phyloP scores from a whole-genome alignment of 37 sponge, comb jelly and placozoan species.

The Hormiphora californensis region DNA sequence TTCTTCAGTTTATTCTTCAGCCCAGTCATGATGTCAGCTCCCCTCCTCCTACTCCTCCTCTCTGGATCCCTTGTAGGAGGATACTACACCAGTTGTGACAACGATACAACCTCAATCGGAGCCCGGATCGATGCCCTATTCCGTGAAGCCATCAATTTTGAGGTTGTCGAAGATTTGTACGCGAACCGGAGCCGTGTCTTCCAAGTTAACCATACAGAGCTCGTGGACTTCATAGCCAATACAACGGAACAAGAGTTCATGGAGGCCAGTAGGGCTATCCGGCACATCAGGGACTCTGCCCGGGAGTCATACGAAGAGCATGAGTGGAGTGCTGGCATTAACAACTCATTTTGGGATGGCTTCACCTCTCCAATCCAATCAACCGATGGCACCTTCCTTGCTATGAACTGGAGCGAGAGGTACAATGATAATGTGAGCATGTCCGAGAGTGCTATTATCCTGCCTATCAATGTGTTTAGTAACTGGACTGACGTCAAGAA shows the following conservation, averaged over 20 bases:
- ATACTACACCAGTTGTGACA: no score
- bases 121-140: no score
- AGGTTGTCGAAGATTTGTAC: not conserved
- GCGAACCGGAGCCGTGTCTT: not conserved
- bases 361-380: not conserved
- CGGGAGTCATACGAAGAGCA: not conserved
- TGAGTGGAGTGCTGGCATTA: not conserved
- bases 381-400: not conserved
- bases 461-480: not conserved
- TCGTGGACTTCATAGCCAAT: not conserved
- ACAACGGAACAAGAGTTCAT: not conserved
- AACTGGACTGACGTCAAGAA: constrained; percentile 21
- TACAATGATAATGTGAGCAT: not conserved
- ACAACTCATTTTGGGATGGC: not conserved
- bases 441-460: not conserved
- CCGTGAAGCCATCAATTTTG: not conserved
- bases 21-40: no score
- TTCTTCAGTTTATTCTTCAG: no score
- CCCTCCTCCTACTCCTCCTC: no score
- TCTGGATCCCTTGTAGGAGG: no score
- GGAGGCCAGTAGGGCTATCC: not conserved
- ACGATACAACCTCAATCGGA: no score
- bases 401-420: not conserved
- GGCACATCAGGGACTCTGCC: not conserved
- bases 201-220: not conserved